A percentile compares a stretch with the other conserved stretches of the same genome.
Conservation (phyloP, 2,888 invertebrate species). For the Eucera pruinosa region DNA sequence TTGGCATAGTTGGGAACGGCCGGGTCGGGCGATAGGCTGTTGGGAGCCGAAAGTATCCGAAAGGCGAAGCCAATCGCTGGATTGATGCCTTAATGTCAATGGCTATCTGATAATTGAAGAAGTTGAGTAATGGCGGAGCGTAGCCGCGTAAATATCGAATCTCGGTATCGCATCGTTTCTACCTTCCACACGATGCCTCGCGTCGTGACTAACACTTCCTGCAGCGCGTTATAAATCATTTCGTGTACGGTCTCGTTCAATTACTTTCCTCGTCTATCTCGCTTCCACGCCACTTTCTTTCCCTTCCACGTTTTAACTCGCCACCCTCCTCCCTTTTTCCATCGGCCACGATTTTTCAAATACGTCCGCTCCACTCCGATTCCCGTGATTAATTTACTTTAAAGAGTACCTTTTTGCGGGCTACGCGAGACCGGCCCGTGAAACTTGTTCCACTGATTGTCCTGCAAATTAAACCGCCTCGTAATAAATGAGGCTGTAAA, state of each 20-base stretch:
- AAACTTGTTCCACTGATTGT: not conserved
- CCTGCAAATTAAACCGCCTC: not conserved
- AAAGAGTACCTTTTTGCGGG: not conserved
- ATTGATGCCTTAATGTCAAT: conserved; percentile 34
- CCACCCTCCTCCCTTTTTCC: not conserved
- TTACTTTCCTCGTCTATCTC: conserved; percentile 35
- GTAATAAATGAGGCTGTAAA: not conserved
- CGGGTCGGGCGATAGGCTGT: conserved; percentile 3
- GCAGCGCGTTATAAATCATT: conserved; percentile 46
- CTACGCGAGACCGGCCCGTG: not conserved
- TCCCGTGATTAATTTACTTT: conserved; percentile 33
- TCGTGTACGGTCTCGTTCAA: conserved; percentile 24
- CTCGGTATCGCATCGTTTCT: conserved; percentile 11
- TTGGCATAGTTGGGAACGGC: not conserved
- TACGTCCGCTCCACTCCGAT: conserved; percentile 12
- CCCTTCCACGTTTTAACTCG: not conserved
- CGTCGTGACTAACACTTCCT: conserved; percentile 23
- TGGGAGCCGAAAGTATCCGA: not conserved
- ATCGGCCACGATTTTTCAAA: conserved; percentile 8
- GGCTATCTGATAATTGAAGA: conserved; percentile 55
- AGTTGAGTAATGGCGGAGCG: conserved; percentile 17
- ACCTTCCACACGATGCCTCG: conserved; percentile 9
- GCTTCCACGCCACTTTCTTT: not conserved
- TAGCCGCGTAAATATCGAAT: conserved; percentile 47
- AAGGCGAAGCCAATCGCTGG: conserved; percentile 12